Conservation (phyloP, 2,797 vertebrate genomes). For the Yasuhikotakia modesta region DNA sequence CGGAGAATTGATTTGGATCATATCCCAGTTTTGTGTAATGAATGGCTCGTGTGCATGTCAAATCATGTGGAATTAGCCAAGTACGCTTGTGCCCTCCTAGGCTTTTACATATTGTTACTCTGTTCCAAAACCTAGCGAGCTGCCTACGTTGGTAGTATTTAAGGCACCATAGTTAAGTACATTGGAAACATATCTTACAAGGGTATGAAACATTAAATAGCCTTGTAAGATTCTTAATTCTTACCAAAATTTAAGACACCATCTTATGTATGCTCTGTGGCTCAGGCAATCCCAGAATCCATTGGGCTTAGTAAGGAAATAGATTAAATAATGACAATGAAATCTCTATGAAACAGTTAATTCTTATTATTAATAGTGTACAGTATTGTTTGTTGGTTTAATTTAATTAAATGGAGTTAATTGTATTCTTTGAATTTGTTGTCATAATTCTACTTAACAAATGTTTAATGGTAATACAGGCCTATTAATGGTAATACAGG, state of each 20-base stretch:
- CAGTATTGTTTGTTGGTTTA: too few species aligned
- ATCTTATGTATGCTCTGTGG: background rate
- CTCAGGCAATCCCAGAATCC: too few species aligned
- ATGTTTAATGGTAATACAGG: too few species aligned
- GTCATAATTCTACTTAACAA: too few species aligned
- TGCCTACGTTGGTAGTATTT: background rate
- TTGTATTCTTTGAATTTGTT: too few species aligned
- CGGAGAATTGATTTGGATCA: conserved; percentile 22
- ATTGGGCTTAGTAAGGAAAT: too few species aligned
- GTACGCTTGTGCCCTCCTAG: background rate
- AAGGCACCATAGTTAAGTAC: background rate
- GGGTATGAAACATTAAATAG: background rate
- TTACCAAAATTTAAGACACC: too few species aligned
- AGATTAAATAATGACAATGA: too few species aligned
- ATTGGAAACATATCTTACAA: background rate
- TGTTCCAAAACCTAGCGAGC: background rate
- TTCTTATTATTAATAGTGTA: too few species aligned
- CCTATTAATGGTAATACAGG: too few species aligned
- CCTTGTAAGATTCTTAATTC: background rate
- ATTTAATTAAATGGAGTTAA: too few species aligned
- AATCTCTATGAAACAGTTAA: too few species aligned
- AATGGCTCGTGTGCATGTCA: conserved; percentile 2
- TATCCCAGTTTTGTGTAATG: conserved; percentile 6
- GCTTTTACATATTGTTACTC: background rate
- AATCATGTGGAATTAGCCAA: conserved; percentile 19